Conservation (phyloP, 2,797 vertebrate species). For the Rhinatrema bivittatum region DNA sequence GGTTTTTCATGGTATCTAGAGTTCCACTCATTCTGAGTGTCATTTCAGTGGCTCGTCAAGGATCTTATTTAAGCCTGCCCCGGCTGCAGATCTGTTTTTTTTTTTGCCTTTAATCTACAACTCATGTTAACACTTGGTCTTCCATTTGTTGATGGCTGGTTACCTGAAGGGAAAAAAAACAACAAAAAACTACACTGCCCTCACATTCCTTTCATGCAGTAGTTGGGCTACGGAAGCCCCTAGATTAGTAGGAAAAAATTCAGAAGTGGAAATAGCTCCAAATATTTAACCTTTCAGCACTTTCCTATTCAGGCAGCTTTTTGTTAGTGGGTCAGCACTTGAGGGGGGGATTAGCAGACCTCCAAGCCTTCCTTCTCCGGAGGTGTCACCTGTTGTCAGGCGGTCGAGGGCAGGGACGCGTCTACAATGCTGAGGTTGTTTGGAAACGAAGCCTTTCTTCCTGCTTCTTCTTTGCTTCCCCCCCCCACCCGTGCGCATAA, state of each 20-base stretch:
- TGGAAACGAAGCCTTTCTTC: background rate
- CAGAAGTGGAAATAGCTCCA: background rate
- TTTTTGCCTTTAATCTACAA: no score
- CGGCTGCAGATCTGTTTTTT: no score
- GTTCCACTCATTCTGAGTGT: no score
- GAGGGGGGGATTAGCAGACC: background rate
- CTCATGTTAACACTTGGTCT: no score
- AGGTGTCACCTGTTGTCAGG: background rate
- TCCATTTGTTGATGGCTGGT: no score
- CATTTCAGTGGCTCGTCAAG: no score
- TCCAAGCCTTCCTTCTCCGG: background rate
- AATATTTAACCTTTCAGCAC: background rate
- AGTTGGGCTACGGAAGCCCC: background rate
- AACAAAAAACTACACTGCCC: no score
- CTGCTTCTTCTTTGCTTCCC: no score
- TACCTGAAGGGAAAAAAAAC: no score
- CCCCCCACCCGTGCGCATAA: no score
- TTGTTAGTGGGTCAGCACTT: background rate
- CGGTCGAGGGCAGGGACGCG: background rate
- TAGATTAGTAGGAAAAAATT: background rate
- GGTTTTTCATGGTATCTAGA: no score
- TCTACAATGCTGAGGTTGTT: background rate
- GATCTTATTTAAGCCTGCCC: no score
- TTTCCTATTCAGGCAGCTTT: background rate
- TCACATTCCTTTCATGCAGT: background rate